Percentiles rank a stretch among this genome's conserved stretches.
These are phyloP conservation scores for Herminia tarsipennalis DNA, from an alignment of 2,888 invertebrate genomes.

Conservation along the genomic window DNA sequence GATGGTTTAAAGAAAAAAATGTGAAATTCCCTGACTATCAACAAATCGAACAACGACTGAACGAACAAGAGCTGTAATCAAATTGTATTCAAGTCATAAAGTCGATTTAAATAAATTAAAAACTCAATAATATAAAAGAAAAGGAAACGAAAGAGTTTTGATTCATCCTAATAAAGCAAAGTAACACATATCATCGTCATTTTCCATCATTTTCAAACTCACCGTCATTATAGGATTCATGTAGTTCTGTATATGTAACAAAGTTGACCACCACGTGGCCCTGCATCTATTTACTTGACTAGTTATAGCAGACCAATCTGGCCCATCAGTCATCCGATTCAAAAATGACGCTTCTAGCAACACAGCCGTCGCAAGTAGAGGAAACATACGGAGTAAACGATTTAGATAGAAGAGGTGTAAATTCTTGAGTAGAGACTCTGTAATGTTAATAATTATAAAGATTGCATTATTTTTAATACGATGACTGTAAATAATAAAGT, in stretches of 20 bases:
- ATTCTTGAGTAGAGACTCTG: slow-evolving; percentile 49
- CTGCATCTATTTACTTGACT: slow-evolving; percentile 48
- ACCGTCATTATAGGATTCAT: slow-evolving; percentile 37
- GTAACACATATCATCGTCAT: too few relatives aligned
- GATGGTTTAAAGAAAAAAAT: too few relatives aligned
- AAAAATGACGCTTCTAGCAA: slow-evolving; percentile 56
- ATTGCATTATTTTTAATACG: too few relatives aligned
- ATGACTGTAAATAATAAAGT: not conserved
- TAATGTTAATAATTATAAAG: too few relatives aligned
- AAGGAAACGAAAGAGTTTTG: too few relatives aligned
- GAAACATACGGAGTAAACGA: slow-evolving; percentile 63
- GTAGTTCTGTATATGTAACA: slow-evolving; percentile 64
- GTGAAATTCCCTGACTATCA: too few relatives aligned
- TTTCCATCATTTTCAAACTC: too few relatives aligned
- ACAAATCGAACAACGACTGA: too few relatives aligned
- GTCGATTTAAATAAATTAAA: too few relatives aligned
- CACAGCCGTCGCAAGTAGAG: slow-evolving; percentile 52
- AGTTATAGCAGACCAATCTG: slow-evolving; percentile 44
- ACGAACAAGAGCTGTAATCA: too few relatives aligned
- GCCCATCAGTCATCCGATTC: slow-evolving; percentile 57
- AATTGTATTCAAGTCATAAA: not conserved
- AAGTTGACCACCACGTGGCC: slow-evolving; percentile 61
- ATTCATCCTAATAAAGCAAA: too few relatives aligned
- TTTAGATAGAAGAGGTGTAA: slow-evolving; percentile 63
- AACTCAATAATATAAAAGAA: too few relatives aligned